Base-by-base conservation (phyloP, 2,113 vertebrate species). In the Tragulus kanchil region DNA sequence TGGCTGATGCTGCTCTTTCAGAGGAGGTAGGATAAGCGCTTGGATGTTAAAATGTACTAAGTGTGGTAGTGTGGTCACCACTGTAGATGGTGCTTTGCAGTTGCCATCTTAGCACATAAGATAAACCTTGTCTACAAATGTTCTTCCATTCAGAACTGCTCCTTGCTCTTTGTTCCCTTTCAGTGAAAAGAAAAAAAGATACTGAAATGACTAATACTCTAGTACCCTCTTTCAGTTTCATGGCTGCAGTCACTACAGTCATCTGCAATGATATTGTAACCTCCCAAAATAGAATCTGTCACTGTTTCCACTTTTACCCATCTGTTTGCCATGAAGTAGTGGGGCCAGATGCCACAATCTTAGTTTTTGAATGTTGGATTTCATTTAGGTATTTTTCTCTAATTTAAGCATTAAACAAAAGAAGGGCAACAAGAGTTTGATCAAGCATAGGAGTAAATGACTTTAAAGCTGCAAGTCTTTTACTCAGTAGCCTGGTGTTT, bases 141-240 rank as follows among this genome's bases (percentile, higher is more conserved):
- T 90, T 31, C 64, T 12, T 59, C 9, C 15, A 52, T 50, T 79
- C 25, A 54, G n/a, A 85, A 52, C 10, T 82, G 26, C 17, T 89
- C 31, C 9, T 11, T 59, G 13, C 85, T 89, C 31, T 97, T 89
- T 95, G 83, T 97, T 83, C 17, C 78, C 36, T 86, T 89, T 89
- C 52, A 88, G 36, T 85, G 83, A 96, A 89, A 95, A 85, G 73
- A 52, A 75, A 59, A 75, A 71, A 69, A 90, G 6, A 65, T 86
- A 17, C 89, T 62, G 50, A 85, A 77, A 85, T 93, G 42, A 93
- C 54, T 85, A 92, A 73, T 93, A 90, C 26, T 89, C 58, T 93
- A 62, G n/a, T 54, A 86, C 73, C 28, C n/a, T n/a, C n/a, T n/a
- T n/a, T n/a, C n/a, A 45, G 25, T 45, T 73, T 73, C 21, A 45